These are phyloP conservation scores for Ciconia stormi DNA, from an alignment of 2,113 vertebrate species.

Conservation along the genomic window DNA sequence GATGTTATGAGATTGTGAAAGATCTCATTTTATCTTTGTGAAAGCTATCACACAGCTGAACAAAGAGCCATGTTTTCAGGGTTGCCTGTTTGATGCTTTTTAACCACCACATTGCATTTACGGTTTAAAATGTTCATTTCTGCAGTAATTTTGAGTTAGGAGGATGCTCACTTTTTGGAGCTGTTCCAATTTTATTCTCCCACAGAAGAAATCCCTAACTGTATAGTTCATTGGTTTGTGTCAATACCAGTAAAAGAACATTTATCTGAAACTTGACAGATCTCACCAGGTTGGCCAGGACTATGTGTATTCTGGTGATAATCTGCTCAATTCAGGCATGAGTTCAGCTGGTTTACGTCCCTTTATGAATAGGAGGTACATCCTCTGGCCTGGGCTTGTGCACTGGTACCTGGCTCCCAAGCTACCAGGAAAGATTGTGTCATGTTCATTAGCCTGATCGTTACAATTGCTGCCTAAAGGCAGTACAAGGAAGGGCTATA, in stretches of 20 bases:
- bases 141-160: background rate
- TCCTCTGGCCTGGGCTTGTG: background rate
- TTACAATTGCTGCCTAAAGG: background rate
- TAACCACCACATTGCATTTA: background rate
- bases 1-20: background rate
- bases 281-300: background rate
- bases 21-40: background rate
- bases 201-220: background rate
- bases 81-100: background rate
- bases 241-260: background rate
- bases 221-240: background rate
- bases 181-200: background rate
- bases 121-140: background rate
- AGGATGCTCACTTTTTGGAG: background rate
- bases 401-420: background rate
- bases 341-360: background rate
- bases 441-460: rapidly evolving
- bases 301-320: background rate
- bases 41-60: background rate
- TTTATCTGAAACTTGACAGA: background rate
- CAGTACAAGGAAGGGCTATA: background rate
- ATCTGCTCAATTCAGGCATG: background rate
- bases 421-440: background rate
- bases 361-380: background rate
- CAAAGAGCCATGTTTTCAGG: background rate